Evolutionary conservation across 2,888 invertebrate genomes (phyloP).

Genomic region (Chaitophorus viminalis): DNA sequence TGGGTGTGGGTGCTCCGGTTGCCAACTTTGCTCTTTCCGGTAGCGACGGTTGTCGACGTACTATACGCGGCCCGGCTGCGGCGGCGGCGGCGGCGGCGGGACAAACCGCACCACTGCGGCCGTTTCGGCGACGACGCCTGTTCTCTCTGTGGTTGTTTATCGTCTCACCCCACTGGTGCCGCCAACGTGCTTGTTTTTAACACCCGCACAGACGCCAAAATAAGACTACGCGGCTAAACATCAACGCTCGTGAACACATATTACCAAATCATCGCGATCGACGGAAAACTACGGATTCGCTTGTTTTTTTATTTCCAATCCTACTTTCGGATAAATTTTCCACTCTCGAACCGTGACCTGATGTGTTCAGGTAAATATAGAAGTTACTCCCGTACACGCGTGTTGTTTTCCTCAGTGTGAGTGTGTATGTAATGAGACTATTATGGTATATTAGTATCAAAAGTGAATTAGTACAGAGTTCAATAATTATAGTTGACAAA

Average conservation of each 20-base stretch:
- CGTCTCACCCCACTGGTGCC: background rate
- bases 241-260: background rate
- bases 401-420: too few relatives aligned
- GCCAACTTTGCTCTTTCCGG: conserved; percentile 61
- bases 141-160: background rate
- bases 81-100: background rate
- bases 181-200: background rate
- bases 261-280: background rate
- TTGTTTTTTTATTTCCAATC: too few relatives aligned
- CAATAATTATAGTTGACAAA: too few relatives aligned
- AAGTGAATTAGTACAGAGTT: too few relatives aligned
- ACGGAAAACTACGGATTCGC: background rate
- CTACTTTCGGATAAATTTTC: too few relatives aligned
- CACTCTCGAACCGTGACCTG: too few relatives aligned
- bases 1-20: conserved; percentile 15
- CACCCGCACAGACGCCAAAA: background rate
- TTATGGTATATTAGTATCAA: too few relatives aligned
- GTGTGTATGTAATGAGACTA: too few relatives aligned
- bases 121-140: conserved; percentile 32
- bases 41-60: background rate
- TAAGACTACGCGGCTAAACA: background rate
- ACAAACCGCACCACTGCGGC: conserved; percentile 20
- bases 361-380: too few relatives aligned
- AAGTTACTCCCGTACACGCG: too few relatives aligned
- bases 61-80: too few relatives aligned